Conservation (phyloP, 2,888 invertebrate species). For the Heterodera filipjevi region DNA sequence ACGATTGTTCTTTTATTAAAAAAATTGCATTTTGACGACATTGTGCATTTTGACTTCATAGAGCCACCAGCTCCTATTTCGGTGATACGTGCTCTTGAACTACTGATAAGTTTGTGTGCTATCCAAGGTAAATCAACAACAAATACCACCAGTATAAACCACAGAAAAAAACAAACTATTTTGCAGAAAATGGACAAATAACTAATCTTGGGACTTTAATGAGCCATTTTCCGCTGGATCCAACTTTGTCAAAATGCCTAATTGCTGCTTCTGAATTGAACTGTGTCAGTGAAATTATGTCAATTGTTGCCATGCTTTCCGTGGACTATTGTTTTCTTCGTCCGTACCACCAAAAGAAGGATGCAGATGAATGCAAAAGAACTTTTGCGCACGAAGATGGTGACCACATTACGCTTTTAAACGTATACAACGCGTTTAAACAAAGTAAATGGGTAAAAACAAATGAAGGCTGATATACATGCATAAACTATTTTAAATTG, state of each 20-base stretch:
- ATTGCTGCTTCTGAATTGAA: constrained; percentile 97
- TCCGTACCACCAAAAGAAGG: constrained; percentile 86
- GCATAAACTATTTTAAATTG: too few relatives aligned
- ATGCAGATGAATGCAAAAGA: constrained; percentile 74
- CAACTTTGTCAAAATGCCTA: constrained; percentile 90
- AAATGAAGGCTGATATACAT: too few relatives aligned
- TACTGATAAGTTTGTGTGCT: constrained; percentile 39
- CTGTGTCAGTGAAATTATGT: constrained; percentile 98
- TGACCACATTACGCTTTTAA: constrained; percentile 94
- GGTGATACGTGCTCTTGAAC: constrained; percentile 93
- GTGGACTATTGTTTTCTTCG: constrained; percentile 99
- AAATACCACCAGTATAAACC: too few relatives aligned
- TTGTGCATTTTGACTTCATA: constrained; percentile 99
- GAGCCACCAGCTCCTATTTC: constrained; percentile 99
- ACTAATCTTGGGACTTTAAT: constrained; percentile 91
- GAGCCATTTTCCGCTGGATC: constrained; percentile 99
- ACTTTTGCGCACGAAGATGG: constrained; percentile 99
- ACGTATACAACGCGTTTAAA: constrained; percentile 98
- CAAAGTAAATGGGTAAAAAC: too few relatives aligned
- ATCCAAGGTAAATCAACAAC: neutral
- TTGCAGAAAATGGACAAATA: too few relatives aligned
- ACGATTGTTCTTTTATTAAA: constrained; percentile 97
- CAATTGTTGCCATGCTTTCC: constrained; percentile 80
- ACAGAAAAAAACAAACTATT: too few relatives aligned
- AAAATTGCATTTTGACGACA: constrained; percentile 95